Conservation (phyloP, 1,140 invertebrate species). For the Papilio machaon region DNA sequence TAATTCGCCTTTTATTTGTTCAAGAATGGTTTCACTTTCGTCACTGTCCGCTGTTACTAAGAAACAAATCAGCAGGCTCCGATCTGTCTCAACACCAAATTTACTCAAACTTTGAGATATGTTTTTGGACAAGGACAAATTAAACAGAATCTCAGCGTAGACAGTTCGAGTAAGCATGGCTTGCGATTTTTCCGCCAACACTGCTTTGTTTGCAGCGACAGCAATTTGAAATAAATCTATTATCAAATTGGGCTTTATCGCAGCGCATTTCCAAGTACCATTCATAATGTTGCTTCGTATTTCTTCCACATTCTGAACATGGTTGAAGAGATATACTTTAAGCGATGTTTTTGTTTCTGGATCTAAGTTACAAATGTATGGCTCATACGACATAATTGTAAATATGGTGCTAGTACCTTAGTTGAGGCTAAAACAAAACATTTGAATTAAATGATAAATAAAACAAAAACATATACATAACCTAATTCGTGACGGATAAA, state of each 20-base stretch:
- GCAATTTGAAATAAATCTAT: slow-evolving; percentile 85
- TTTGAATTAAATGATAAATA: slow-evolving; percentile 14
- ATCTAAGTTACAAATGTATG: slow-evolving; percentile 76
- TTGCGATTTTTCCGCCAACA: slow-evolving; percentile 76
- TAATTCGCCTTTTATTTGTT: slow-evolving; percentile 79
- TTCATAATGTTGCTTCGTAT: slow-evolving; percentile 81
- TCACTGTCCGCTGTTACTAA: slow-evolving; percentile 75
- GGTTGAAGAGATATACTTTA: slow-evolving; percentile 82
- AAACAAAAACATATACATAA: not conserved
- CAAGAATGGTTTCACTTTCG: slow-evolving; percentile 63
- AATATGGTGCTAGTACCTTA: not conserved
- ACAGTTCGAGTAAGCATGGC: slow-evolving; percentile 84
- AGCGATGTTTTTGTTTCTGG: slow-evolving; percentile 75
- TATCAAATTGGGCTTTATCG: slow-evolving; percentile 85
- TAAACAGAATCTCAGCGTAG: slow-evolving; percentile 87
- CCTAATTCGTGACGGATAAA: no score
- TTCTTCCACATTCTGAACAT: slow-evolving; percentile 83
- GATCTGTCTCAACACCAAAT: slow-evolving; percentile 85
- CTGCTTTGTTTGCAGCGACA: slow-evolving; percentile 87
- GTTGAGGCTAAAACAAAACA: not conserved
- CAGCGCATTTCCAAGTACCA: slow-evolving; percentile 83
- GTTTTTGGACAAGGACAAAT: slow-evolving; percentile 86
- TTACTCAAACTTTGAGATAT: slow-evolving; percentile 85
- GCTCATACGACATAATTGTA: slow-evolving; percentile 48
- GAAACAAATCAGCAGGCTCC: slow-evolving; percentile 83